Evolutionary conservation across 2,888 invertebrate species (phyloP).

Genomic region (Microdon myrmicae): DNA sequence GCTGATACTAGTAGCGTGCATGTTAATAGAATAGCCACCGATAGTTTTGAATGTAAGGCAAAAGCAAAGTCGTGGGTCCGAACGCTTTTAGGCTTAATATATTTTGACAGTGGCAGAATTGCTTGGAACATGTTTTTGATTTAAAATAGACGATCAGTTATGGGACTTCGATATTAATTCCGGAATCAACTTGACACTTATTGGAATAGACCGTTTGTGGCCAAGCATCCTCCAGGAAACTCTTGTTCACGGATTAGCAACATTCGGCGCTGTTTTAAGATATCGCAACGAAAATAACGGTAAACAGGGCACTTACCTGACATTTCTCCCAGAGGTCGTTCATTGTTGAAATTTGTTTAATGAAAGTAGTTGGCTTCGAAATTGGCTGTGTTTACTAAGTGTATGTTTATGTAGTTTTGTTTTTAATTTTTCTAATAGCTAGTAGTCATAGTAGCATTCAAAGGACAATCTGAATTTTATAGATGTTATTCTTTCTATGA

Average conservation of each 20-base stretch:
- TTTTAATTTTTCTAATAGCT: too few species aligned
- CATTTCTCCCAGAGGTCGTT: conserved; percentile 1
- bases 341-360: background rate
- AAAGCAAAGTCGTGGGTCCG: conserved; percentile 82
- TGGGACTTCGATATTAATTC: background rate
- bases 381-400: background rate
- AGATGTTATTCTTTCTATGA: too few species aligned
- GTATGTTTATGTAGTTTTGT: background rate
- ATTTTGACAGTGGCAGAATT: conserved; percentile 71
- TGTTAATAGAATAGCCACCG: conserved; percentile 77
- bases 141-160: background rate
- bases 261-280: conserved; percentile 12
- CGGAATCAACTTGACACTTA: conserved; percentile 4
- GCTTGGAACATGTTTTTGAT: conserved; percentile 75
- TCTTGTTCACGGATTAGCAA: background rate
- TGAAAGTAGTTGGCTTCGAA: background rate
- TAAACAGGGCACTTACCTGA: conserved; percentile 17
- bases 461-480: too few species aligned
- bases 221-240: background rate
- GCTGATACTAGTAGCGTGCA: conserved; percentile 81
- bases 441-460: too few species aligned
- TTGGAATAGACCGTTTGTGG: background rate
- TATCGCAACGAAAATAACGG: conserved; percentile 7
- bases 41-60: conserved; percentile 77
- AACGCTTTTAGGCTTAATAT: conserved; percentile 73